These are phyloP conservation scores for Apodemia hepburni DNA, from an alignment of 2,888 invertebrate species.

Conservation along the genomic window DNA sequence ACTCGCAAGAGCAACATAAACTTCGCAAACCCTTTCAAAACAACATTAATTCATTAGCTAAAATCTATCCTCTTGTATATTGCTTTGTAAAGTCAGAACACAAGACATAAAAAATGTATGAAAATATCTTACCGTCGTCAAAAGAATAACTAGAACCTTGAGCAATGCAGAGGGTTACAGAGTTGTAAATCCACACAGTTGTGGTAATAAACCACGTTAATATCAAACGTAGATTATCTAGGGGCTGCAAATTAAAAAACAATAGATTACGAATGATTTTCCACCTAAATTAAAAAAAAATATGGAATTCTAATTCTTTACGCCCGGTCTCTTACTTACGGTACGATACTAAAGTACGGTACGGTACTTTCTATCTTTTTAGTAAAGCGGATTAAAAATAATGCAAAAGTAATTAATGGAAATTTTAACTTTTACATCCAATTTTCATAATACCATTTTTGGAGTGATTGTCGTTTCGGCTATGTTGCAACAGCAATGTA, in stretches of 20 bases:
- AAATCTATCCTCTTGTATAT: slow-evolving; percentile 16
- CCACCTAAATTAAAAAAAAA: too few relatives aligned
- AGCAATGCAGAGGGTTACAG: slow-evolving; percentile 68
- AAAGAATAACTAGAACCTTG: slow-evolving; percentile 70
- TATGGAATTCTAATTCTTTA: too few relatives aligned
- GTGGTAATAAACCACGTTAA: slow-evolving; percentile 81
- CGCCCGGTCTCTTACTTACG: too few relatives aligned
- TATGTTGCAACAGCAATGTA: too few relatives aligned
- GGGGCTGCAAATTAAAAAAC: slow-evolving; percentile 69
- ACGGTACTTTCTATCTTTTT: too few relatives aligned
- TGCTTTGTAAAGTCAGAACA: slow-evolving; percentile 34
- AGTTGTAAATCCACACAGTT: slow-evolving; percentile 79
- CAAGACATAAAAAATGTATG: slow-evolving; percentile 1
- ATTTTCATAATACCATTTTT: too few relatives aligned
- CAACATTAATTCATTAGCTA: slow-evolving; percentile 24
- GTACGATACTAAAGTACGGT: too few relatives aligned
- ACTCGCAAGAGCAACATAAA: slow-evolving; percentile 54
- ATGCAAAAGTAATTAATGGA: too few relatives aligned
- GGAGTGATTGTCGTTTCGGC: too few relatives aligned
- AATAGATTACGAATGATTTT: too few relatives aligned
- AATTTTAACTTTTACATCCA: too few relatives aligned
- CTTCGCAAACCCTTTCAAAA: slow-evolving; percentile 32
- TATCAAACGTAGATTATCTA: slow-evolving; percentile 77
- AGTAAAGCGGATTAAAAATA: too few relatives aligned
- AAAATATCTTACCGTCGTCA: slow-evolving; percentile 59